Conservation (phyloP, 2,888 invertebrate genomes). For the Peribatodes rhomboidaria region DNA sequence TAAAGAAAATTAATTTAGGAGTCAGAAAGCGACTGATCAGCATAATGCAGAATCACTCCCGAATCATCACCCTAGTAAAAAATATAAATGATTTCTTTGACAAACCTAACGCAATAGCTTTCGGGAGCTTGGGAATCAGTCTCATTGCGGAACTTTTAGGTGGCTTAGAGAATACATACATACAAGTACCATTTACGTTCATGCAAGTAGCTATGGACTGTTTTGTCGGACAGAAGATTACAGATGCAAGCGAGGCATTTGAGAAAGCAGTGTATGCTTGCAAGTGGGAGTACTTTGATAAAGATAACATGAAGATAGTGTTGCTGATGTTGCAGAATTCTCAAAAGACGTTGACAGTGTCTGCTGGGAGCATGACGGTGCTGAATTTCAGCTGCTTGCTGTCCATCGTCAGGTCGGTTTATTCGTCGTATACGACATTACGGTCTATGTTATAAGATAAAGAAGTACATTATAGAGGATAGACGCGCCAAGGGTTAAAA, state of each 20-base stretch:
- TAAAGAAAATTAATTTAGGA: conserved; percentile 44
- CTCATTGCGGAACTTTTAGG: conserved; percentile 59
- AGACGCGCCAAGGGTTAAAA: no score
- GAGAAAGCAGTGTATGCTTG: conserved; percentile 66
- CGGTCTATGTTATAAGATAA: conserved; percentile 54
- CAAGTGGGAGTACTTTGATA: conserved; percentile 72
- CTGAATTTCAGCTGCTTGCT: conserved; percentile 64
- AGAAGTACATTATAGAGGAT: not conserved
- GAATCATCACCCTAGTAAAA: conserved; percentile 46
- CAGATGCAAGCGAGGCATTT: conserved; percentile 63
- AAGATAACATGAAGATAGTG: conserved; percentile 63
- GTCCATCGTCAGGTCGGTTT: conserved; percentile 64
- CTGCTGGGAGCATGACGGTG: conserved; percentile 66
- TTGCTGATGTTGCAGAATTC: conserved; percentile 64
- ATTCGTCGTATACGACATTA: conserved; percentile 69
- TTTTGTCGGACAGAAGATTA: conserved; percentile 65
- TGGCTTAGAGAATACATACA: conserved; percentile 61
- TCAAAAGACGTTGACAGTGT: conserved; percentile 65
- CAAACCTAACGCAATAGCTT: conserved; percentile 58
- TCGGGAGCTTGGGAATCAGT: conserved; percentile 52
- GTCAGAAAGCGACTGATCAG: conserved; percentile 47
- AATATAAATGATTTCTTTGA: conserved; percentile 56
- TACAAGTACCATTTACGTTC: conserved; percentile 60
- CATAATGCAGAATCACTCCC: conserved; percentile 51
- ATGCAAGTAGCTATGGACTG: conserved; percentile 66